phyloP scores from a whole-genome alignment of 2,888 invertebrate species.

The Drosophila antonietae region DNA sequence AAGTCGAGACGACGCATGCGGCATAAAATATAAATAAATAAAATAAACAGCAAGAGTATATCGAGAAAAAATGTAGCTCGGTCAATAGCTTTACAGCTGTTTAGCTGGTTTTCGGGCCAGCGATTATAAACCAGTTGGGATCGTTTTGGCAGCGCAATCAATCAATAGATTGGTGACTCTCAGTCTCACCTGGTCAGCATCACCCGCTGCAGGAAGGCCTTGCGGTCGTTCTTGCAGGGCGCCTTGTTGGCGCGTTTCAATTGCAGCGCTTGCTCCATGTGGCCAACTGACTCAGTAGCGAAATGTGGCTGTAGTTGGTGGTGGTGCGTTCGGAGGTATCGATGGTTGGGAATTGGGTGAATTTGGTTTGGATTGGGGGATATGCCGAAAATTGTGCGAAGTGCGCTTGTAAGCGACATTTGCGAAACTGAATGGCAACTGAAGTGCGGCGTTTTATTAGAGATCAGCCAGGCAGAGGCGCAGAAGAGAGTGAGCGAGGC shows the following conservation, averaged over 20 bases:
- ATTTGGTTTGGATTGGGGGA: conserved; percentile 37
- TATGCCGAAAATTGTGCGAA: conserved; percentile 67
- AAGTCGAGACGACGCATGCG: conserved; percentile 29
- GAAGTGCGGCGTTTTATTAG: conserved; percentile 82
- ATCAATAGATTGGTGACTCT: conserved; percentile 38
- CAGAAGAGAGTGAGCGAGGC: conserved; percentile 24
- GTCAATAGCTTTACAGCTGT: conserved; percentile 77
- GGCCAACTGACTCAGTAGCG: conserved; percentile 29
- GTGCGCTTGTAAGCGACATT: conserved; percentile 83
- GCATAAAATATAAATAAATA: conserved; percentile 7
- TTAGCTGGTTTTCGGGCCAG: conserved; percentile 57
- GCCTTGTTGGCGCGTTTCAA: conserved; percentile 79
- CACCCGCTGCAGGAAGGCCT: conserved; percentile 83
- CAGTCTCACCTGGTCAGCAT: conserved; percentile 83
- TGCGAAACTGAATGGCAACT: conserved; percentile 82
- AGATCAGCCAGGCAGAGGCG: conserved; percentile 54
- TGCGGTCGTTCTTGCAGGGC: conserved; percentile 84
- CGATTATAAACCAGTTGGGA: conserved; percentile 54
- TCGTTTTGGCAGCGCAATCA: conserved; percentile 59
- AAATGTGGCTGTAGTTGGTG: not conserved
- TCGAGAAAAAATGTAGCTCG: conserved; percentile 58
- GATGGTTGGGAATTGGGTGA: conserved; percentile 19
- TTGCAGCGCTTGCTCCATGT: conserved; percentile 81
- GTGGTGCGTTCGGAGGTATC: not conserved
- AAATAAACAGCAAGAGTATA: conserved; percentile 25